Base-by-base conservation (phyloP, 1,140 invertebrate species). In the Procambarus virginalis region DNA sequence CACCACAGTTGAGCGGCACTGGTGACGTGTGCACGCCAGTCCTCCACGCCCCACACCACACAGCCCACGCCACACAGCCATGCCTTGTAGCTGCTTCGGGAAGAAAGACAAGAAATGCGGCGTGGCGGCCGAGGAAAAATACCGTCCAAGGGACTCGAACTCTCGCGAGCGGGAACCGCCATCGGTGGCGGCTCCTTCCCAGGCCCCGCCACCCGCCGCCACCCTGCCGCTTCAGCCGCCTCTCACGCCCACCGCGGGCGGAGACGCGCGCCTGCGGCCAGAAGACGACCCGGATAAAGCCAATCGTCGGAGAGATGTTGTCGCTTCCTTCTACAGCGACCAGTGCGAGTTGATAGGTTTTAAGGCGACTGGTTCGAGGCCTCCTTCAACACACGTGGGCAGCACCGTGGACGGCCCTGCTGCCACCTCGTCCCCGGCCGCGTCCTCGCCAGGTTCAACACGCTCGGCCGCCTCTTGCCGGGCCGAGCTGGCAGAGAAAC, bases 221-320 rank as follows among this genome's bases (percentile, higher is more conserved):
- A 12, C 70, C 55, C 20, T 73, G 17, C 76, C 89, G 48, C 70
- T 75, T 12, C 83, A 82, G n/a, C 14, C 75, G 20, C 60, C 89
- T 6, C 20, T 60, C 51, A 64, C 80, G 58, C 78, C 86, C 48
- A 73, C 87, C n/a, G 45, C 81, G 12, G 34, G 46, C 12, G 73
- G 64, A 51, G 89, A 84, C 10, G 55, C 78, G 20, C 58, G 81
- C 8, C 88, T 79, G 22, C 51, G 89, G 20, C 80, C 86, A 17
- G 89, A 90, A 48, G 89, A 90, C 68, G 82, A 90, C 76, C 82
- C 89, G 48, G 89, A 90, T 51, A 84, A 90, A 60, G 83, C 89
- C n/a, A 79, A 12, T 76, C 73, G 77, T 10, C 82, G 89, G 34
- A 22, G 89, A 48, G 89, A 90, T 51, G 89, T 90, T 45, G 89